phyloP scores from a whole-genome alignment of 2,888 invertebrate genomes.

The Iselma pallidipennis region DNA sequence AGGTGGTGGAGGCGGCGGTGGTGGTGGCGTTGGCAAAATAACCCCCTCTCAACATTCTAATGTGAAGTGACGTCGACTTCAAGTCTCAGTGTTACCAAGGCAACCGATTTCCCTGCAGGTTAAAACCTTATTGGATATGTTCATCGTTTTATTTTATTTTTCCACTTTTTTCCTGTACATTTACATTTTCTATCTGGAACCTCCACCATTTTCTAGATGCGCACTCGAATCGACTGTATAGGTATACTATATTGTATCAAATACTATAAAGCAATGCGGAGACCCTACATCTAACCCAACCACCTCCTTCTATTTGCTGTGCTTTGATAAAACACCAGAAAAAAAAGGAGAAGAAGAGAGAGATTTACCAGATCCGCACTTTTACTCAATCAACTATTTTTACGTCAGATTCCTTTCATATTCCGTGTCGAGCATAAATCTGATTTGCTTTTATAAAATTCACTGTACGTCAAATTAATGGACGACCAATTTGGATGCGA shows the following conservation, averaged over 20 bases:
- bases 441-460: constrained; percentile 32
- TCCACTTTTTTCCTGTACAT: constrained; percentile 49
- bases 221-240: constrained; percentile 41
- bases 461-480: constrained; percentile 32
- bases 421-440: constrained; percentile 19
- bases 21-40: no score
- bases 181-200: constrained; percentile 53
- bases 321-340: no score
- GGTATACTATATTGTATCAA: constrained; percentile 37
- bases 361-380: constrained; percentile 26
- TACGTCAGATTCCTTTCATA: constrained; percentile 27
- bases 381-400: constrained; percentile 39
- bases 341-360: no score
- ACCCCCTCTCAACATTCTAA: constrained; percentile 43
- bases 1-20: no score
- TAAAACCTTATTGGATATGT: constrained; percentile 57
- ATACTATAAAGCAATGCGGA: constrained; percentile 29
- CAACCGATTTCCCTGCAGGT: constrained; percentile 54
- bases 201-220: constrained; percentile 52
- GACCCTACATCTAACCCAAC: constrained; percentile 21
- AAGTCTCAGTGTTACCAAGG: constrained; percentile 48
- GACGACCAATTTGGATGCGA: constrained; percentile 32
- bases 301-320: no score
- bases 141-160: constrained; percentile 55
- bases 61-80: constrained; percentile 51